phyloP scores from a whole-genome alignment of 2,113 vertebrate genomes.

The Halichoeres trimaculatus region DNA sequence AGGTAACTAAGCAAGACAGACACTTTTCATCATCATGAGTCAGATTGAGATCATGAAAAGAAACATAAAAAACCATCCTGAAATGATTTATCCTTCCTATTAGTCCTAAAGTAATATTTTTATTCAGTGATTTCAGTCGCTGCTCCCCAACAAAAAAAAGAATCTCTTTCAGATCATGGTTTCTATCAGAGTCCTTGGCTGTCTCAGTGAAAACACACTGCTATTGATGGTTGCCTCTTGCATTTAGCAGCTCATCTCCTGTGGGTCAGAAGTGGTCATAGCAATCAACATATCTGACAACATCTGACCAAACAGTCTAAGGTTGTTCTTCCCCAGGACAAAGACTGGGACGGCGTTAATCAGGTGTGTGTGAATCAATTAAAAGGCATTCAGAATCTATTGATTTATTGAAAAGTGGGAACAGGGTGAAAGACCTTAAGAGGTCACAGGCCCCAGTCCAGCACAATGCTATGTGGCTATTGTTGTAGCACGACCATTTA shows the following conservation, averaged over 20 bases:
- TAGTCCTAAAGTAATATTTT: neutral
- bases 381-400: neutral
- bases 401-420: too few relatives aligned
- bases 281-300: neutral
- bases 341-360: neutral
- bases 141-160: neutral
- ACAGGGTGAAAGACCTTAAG: too few relatives aligned
- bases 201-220: neutral
- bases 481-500: too few relatives aligned
- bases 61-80: neutral
- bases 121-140: neutral
- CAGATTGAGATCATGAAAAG: neutral
- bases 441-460: too few relatives aligned
- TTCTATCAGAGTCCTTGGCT: neutral
- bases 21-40: neutral
- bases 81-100: conserved; percentile 17
- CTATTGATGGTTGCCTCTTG: neutral
- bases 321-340: too few relatives aligned
- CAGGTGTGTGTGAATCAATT: neutral
- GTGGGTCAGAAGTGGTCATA: neutral
- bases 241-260: neutral
- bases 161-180: neutral
- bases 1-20: neutral
- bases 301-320: neutral
- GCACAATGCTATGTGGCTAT: too few relatives aligned